Evolutionary conservation across 2,113 vertebrate genomes (phyloP).

Genomic region (Dicerorhinus sumatrensis): DNA sequence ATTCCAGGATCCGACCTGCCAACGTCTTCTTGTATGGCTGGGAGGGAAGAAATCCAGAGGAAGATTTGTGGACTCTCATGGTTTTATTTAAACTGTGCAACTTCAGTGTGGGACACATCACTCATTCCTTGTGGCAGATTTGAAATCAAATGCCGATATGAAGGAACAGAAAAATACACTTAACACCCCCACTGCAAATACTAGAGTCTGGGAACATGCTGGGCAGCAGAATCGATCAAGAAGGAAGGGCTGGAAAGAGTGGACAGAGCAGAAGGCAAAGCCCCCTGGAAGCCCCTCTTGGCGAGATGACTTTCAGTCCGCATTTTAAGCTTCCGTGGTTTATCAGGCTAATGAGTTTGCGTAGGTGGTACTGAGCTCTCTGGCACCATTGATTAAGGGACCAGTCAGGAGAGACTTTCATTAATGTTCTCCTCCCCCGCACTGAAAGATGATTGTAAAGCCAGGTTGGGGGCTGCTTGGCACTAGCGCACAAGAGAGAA

Average conservation of each 20-base stretch:
- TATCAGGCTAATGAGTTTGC: not conserved
- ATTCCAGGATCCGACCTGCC: too few relatives aligned
- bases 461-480: too few relatives aligned
- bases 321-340: accelerated
- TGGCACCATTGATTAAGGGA: not conserved
- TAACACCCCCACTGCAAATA: too few relatives aligned
- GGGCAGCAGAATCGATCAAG: not conserved
- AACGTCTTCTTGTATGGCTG: too few relatives aligned
- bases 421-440: not conserved
- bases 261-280: too few relatives aligned
- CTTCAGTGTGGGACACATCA: too few relatives aligned
- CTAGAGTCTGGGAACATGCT: not conserved
- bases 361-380: not conserved
- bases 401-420: accelerated
- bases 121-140: not conserved
- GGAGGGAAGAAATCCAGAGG: not conserved
- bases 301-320: too few relatives aligned
- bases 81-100: not conserved
- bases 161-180: not conserved
- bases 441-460: too few relatives aligned
- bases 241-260: too few relatives aligned
- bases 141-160: not conserved
- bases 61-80: not conserved
- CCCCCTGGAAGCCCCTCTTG: too few relatives aligned
- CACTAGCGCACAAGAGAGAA: too few relatives aligned